Conservation (phyloP, 2,113 vertebrate genomes). For the Anarrhichthys ocellatus region DNA sequence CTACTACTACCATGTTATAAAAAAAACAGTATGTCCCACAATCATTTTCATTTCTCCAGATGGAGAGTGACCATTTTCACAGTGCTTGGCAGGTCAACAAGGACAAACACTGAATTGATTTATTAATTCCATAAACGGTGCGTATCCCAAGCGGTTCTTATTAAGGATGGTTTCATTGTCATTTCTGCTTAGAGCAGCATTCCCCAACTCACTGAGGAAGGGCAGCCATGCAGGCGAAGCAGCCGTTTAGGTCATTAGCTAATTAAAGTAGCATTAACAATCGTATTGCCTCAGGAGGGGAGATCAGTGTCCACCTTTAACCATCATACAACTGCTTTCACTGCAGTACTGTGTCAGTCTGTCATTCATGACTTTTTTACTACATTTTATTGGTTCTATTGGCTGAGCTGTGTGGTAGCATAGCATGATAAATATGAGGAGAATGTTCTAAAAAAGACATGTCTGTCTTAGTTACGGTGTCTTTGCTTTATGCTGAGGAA, state of each 20-base stretch:
- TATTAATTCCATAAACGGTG: conserved; percentile 58
- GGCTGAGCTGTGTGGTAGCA: conserved; percentile 3
- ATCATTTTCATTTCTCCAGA: conserved; percentile 13
- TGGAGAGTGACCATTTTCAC: not conserved
- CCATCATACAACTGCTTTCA: conserved; percentile 30
- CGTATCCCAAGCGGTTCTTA: conserved; percentile 33
- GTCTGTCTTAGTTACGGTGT: not conserved
- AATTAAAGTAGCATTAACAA: conserved; percentile 65
- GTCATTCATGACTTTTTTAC: conserved; percentile 48
- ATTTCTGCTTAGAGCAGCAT: conserved; percentile 51
- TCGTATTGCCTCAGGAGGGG: conserved; percentile 15
- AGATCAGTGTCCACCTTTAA: conserved; percentile 37
- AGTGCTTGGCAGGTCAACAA: conserved; percentile 29
- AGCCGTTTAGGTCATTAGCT: conserved; percentile 60
- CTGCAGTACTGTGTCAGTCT: conserved; percentile 27
- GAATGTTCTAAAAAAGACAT: not conserved
- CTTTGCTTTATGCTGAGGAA: conserved; percentile 1
- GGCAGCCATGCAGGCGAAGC: conserved; percentile 22
- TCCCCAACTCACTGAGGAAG: conserved; percentile 25
- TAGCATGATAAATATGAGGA: conserved; percentile 6
- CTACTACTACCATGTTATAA: not conserved
- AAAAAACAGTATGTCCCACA: conserved; percentile 14
- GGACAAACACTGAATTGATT: conserved; percentile 52
- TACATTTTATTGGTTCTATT: conserved; percentile 18
- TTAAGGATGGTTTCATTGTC: conserved; percentile 23